Evolutionary conservation across 1,140 invertebrate genomes (phyloP), one percentile per base, ranked within the genome.

Genomic region (Pogonomyrmex barbatus): DNA sequence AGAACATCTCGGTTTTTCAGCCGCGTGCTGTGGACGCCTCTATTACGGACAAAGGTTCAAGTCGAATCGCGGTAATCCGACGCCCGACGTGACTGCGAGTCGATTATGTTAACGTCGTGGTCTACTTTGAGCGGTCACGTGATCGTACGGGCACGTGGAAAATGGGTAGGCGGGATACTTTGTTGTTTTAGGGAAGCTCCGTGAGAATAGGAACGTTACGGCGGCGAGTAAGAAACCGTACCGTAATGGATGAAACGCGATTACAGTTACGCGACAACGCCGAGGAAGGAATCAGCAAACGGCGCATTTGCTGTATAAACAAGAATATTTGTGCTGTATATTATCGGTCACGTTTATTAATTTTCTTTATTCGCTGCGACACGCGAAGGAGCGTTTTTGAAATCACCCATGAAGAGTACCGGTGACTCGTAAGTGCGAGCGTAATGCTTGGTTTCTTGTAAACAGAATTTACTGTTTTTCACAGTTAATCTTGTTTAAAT

Each of bases 101-200:
- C 39, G 30, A 73, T 73, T 75, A 45, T 45, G 68, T 56, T 58
- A 47, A 71, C 56, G 36, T 17, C 12, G 17, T n/a, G 2, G 2
- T 9, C 47, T 50, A 54, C n/a, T 39, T 79, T 14, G 6, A 39
- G 42, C 14, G 24, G 24, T 24, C 24, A 24, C 24, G 24, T 24
- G 24, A 12, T 56, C 50, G 47, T 54, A 24, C 33, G 62, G 47
- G 42, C 52, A 82, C 71, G 67, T 56, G 67, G 73, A 71, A 47
- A 42, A 82, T 82, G 36, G 36, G 4, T 47, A 36, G 67, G 47
- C n/a, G 36, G 39, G 10, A 12, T 42, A 14, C 42, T 47, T 52
- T 67, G 62, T 68, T 54, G 47, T 68, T 71, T 68, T 24, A 54
- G 42, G 36, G 17, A 54, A 82, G 39, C 42, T 71, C n/a, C 30